Percentiles rank a stretch among this genome's conserved stretches.
Evolutionary conservation across 1,140 invertebrate species (phyloP).

Genomic region (Drosophila yakuba): DNA sequence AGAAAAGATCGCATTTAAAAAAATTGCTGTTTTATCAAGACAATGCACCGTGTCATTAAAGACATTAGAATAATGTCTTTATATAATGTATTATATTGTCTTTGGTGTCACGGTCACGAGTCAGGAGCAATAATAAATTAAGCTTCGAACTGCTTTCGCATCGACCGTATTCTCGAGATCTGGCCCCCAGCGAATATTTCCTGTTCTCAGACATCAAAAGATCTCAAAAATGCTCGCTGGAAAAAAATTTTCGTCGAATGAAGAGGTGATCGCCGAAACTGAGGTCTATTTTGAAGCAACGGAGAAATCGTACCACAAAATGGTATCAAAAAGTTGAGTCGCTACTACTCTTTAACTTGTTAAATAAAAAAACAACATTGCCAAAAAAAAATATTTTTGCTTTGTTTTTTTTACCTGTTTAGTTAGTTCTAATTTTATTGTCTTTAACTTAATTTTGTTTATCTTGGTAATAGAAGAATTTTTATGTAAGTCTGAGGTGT

Average conservation of each 20-base stretch:
- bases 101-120: not conserved
- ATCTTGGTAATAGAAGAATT: not conserved
- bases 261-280: not conserved
- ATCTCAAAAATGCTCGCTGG: constrained; percentile 1
- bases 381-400: not conserved
- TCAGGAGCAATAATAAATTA: not conserved
- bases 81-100: too few species aligned
- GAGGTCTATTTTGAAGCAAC: not conserved
- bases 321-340: too few species aligned
- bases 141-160: constrained; percentile 27
- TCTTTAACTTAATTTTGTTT: not conserved
- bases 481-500: too few species aligned
- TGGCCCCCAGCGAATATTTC: constrained; percentile 5
- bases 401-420: too few species aligned
- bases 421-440: not conserved
- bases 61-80: too few species aligned
- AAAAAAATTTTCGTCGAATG: constrained; percentile 7
- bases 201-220: constrained; percentile 18
- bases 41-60: not conserved
- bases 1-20: too few species aligned
- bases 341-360: too few species aligned
- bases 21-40: too few species aligned
- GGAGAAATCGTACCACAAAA: too few species aligned
- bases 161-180: too few species aligned
- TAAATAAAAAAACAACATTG: constrained; percentile 14